Percentiles rank a stretch among this genome's conserved stretches.
phyloP scores from a whole-genome alignment of 2,113 vertebrate genomes.

The Cochlearius cochlearius region DNA sequence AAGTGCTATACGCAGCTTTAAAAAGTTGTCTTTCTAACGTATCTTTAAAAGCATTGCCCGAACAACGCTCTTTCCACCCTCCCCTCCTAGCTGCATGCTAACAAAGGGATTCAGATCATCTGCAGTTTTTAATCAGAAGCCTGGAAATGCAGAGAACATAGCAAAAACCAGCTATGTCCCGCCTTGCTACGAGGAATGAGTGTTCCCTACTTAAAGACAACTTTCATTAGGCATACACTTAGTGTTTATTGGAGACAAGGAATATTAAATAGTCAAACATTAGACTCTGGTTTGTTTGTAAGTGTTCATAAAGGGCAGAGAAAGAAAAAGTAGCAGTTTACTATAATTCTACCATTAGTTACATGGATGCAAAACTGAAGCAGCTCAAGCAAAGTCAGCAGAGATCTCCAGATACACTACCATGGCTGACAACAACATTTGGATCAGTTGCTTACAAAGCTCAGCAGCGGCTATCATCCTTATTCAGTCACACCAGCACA shows the following conservation, averaged over 20 bases:
- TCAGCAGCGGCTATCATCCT: background rate
- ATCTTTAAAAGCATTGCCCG: background rate
- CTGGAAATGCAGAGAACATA: background rate
- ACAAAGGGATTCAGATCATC: background rate
- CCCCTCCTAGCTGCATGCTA: background rate
- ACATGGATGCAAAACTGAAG: background rate
- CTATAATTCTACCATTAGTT: background rate
- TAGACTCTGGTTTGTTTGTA: background rate
- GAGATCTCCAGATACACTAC: background rate
- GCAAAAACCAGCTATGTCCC: background rate
- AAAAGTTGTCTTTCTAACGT: background rate
- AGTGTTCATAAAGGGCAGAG: background rate
- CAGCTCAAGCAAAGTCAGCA: background rate
- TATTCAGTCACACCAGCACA: conserved; percentile 18
- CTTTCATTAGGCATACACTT: background rate
- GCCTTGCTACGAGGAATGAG: background rate
- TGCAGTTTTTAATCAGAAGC: background rate
- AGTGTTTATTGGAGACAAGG: background rate
- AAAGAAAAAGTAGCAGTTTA: background rate
- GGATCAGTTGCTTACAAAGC: background rate
- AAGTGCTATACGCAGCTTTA: background rate
- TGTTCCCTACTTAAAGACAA: background rate
- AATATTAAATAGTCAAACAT: background rate
- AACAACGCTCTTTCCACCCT: background rate
- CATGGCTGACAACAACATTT: background rate